These are phyloP conservation scores for Euplagia quadripunctaria DNA, from an alignment of 2,888 invertebrate genomes.

Conservation along the genomic window DNA sequence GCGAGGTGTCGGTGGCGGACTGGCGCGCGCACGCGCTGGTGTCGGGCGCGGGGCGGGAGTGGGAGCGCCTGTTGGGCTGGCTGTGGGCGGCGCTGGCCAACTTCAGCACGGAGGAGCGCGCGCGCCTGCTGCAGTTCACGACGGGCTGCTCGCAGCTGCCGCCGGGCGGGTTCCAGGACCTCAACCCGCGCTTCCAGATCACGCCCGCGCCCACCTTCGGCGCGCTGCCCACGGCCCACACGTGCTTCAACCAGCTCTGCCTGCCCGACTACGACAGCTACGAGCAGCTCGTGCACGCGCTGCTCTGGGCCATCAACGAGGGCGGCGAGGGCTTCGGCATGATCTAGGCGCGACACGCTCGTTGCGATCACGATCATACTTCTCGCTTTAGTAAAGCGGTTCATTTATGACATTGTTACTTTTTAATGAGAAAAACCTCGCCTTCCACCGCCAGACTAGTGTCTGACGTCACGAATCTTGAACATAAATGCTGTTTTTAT, in stretches of 20 bases:
- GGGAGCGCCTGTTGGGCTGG: slow-evolving; percentile 91
- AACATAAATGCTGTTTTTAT: too few relatives aligned
- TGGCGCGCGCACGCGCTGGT: slow-evolving; percentile 96
- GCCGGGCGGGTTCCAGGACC: slow-evolving; percentile 94
- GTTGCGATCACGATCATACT: too few relatives aligned
- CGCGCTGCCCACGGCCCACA: slow-evolving; percentile 97
- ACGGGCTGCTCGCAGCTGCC: slow-evolving; percentile 97
- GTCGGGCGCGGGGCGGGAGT: slow-evolving; percentile 93
- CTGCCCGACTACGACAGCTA: slow-evolving; percentile 97
- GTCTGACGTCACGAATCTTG: too few relatives aligned
- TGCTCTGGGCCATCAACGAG: slow-evolving; percentile 97
- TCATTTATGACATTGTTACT: background rate
- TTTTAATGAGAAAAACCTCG: too few relatives aligned
- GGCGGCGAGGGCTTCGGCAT: slow-evolving; percentile 96
- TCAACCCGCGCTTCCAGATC: slow-evolving; percentile 97
- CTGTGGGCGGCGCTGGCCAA: slow-evolving; percentile 90
- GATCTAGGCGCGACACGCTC: slow-evolving; percentile 67
- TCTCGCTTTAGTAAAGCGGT: background rate
- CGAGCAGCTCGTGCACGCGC: slow-evolving; percentile 96
- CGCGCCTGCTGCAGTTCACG: slow-evolving; percentile 96
- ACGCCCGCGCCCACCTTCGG: slow-evolving; percentile 96
- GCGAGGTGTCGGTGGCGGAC: slow-evolving; percentile 96
- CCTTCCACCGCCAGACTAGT: too few relatives aligned
- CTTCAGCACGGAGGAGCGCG: slow-evolving; percentile 96
- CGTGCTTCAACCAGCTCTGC: slow-evolving; percentile 98